Conservation (phyloP, 2,797 vertebrate species). For the Lateolabrax maculatus region DNA sequence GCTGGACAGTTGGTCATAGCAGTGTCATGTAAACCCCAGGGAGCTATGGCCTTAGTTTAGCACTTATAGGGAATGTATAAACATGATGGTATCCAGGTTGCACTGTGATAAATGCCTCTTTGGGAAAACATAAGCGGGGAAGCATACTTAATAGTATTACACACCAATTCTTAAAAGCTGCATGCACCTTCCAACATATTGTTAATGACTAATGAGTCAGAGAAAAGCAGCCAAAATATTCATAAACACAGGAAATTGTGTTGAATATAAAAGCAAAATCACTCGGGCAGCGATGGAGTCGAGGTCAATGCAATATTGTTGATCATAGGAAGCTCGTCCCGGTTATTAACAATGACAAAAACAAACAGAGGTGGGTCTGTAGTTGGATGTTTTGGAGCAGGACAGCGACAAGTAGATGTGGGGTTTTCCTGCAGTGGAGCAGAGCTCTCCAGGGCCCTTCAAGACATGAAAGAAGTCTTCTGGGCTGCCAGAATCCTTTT, state of each 20-base stretch:
- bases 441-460: conserved; percentile 57
- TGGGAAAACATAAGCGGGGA: conserved; percentile 34
- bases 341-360: conserved; percentile 84
- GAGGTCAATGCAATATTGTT: conserved; percentile 88
- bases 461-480: conserved; percentile 76
- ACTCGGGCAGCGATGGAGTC: conserved; percentile 63
- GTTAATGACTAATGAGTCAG: conserved; percentile 74
- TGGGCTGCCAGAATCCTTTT: conserved; percentile 78
- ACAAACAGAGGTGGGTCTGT: conserved; percentile 81
- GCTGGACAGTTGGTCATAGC: conserved; percentile 62
- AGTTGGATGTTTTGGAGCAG: conserved; percentile 55
- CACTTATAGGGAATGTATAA: conserved; percentile 43
- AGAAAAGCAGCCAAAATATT: conserved; percentile 70
- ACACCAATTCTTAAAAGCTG: conserved; percentile 56
- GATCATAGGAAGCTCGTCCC: conserved; percentile 86
- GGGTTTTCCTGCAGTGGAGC: conserved; percentile 73
- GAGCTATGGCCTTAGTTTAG: conserved; percentile 48
- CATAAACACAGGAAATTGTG: conserved; percentile 84
- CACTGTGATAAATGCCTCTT: conserved; percentile 49
- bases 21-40: conserved; percentile 59
- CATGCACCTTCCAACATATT: conserved; percentile 74
- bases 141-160: conserved; percentile 69
- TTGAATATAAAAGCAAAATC: conserved; percentile 80
- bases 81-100: conserved; percentile 50
- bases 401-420: conserved; percentile 77